These are phyloP conservation scores for Paratilapia polleni DNA, from an alignment of 2,113 vertebrate species.

Conservation along the genomic window DNA sequence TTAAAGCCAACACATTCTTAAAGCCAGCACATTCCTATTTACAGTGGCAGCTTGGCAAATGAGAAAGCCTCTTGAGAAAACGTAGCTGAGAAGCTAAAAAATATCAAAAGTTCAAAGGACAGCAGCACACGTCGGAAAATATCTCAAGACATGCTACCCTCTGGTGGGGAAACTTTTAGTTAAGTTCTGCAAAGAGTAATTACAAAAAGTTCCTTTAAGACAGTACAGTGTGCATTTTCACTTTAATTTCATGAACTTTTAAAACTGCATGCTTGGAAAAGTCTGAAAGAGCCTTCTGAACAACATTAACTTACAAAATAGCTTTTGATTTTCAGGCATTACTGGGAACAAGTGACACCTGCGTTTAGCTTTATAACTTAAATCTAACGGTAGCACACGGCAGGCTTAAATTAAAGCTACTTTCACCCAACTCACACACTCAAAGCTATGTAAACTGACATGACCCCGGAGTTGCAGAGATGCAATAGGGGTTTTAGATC, in stretches of 20 bases:
- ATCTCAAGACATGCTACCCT: neutral
- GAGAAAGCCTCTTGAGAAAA: neutral
- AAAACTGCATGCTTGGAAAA: neutral
- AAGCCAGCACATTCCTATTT: neutral
- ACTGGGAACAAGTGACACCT: neutral
- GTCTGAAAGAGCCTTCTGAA: neutral
- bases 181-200: neutral
- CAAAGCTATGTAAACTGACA: neutral
- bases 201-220: neutral
- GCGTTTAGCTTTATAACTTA: neutral
- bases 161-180: neutral
- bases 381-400: neutral
- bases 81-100: neutral
- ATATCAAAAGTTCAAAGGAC: neutral
- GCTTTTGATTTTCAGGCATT: neutral
- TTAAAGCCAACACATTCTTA: too few species aligned
- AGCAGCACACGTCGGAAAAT: neutral
- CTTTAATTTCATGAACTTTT: neutral
- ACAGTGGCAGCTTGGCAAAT: neutral
- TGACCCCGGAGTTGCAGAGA: slow-evolving; percentile 14
- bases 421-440: slow-evolving; percentile 7
- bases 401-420: neutral
- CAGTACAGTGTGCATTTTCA: neutral
- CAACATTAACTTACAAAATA: neutral
- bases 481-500: slow-evolving; percentile 1